These are phyloP conservation scores for Pelmatolapia mariae DNA, from an alignment of 2,113 vertebrate genomes.

Conservation along the genomic window DNA sequence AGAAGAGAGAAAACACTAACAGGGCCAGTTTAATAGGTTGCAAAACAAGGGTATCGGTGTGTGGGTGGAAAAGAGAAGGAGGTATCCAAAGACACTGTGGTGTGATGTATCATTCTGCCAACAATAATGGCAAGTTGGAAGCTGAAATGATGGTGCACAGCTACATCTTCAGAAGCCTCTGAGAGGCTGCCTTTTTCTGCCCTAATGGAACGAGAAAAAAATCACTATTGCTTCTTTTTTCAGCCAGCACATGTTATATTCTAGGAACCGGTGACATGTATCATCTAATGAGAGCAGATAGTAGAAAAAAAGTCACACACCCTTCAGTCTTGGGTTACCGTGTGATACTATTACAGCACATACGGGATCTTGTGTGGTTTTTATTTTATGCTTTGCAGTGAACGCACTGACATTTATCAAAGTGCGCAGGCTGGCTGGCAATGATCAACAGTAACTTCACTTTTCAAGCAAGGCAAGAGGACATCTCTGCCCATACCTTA, in stretches of 20 bases:
- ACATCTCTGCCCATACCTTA: background rate
- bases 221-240: background rate
- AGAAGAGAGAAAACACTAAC: conserved; percentile 33
- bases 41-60: conserved; percentile 33
- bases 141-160: conserved; percentile 9
- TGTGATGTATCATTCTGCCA: conserved; percentile 43
- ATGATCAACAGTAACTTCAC: background rate
- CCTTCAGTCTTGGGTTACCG: background rate
- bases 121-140: conserved; percentile 24
- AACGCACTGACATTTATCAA: background rate
- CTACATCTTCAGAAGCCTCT: conserved; percentile 4
- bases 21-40: conserved; percentile 48
- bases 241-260: background rate
- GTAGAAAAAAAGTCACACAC: background rate
- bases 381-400: background rate
- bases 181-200: background rate
- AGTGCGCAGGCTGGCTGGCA: background rate
- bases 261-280: background rate
- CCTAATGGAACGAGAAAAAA: background rate
- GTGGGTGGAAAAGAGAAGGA: conserved; percentile 31
- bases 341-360: background rate
- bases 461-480: background rate
- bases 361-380: background rate
- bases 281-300: background rate
- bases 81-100: conserved; percentile 24